A percentile compares a stretch with the other conserved stretches of the same genome.
Conservation (phyloP, 2,113 vertebrate genomes). For the Myrmecophaga tridactyla region DNA sequence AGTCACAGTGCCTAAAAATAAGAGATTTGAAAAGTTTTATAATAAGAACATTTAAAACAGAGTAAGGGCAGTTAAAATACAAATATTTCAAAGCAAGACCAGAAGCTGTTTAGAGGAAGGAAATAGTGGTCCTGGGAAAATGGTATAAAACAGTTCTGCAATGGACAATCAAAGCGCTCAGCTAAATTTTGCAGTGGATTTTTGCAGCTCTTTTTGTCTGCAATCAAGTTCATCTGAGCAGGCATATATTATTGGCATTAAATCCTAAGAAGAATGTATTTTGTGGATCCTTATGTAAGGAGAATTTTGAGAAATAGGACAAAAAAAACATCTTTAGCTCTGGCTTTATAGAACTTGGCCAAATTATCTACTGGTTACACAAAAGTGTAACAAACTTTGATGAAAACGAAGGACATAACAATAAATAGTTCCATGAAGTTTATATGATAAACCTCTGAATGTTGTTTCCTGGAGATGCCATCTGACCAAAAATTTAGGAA, state of each 20-base stretch:
- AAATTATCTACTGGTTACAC: background rate
- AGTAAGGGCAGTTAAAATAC: background rate
- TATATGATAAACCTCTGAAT: background rate
- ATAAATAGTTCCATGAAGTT: background rate
- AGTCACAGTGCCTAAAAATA: background rate
- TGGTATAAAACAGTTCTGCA: background rate
- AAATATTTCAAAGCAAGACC: background rate
- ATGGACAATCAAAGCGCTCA: background rate
- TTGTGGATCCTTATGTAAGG: background rate
- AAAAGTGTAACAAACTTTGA: background rate
- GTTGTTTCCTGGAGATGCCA: background rate
- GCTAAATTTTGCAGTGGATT: constrained; percentile 29
- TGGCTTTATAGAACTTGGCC: background rate
- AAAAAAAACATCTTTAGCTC: background rate
- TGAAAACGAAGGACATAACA: background rate
- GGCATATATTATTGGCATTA: background rate
- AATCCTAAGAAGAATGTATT: background rate
- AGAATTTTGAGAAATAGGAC: background rate
- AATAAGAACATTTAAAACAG: background rate
- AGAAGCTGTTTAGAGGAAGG: background rate
- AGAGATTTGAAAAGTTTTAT: background rate
- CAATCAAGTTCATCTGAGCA: constrained; percentile 31
- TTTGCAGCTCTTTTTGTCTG: background rate
- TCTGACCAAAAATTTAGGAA: background rate
- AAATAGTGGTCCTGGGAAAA: background rate